A percentile compares a stretch with the other conserved stretches of the same genome.
phyloP scores from a whole-genome alignment of 2,797 vertebrate species.

The Helostoma temminkii region DNA sequence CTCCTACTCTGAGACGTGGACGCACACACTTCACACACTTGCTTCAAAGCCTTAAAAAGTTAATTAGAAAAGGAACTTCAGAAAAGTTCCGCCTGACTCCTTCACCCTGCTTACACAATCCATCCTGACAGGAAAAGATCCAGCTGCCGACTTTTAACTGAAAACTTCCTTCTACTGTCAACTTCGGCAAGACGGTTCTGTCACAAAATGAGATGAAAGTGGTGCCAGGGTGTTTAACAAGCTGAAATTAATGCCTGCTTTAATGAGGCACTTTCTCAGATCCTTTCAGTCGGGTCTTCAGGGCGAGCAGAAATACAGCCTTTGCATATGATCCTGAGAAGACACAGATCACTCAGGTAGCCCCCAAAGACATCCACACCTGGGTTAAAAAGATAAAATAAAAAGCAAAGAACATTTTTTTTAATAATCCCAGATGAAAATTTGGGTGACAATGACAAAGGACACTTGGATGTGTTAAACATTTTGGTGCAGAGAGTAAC shows the following conservation, averaged over 20 bases:
- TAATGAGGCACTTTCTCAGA: constrained; percentile 55
- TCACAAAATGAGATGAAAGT: constrained; percentile 64
- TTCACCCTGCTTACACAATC: constrained; percentile 35
- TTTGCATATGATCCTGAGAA: constrained; percentile 33
- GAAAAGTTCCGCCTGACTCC: constrained; percentile 35
- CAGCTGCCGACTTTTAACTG: constrained; percentile 41
- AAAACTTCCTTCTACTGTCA: constrained; percentile 55
- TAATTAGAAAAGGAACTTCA: constrained; percentile 55
- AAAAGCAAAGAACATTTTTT: constrained; percentile 1
- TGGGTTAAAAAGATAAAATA: constrained; percentile 18
- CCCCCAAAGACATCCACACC: constrained; percentile 1
- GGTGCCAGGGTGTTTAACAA: constrained; percentile 44
- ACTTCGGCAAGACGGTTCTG: constrained; percentile 51
- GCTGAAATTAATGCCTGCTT: constrained; percentile 55
- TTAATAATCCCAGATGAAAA: constrained; percentile 7
- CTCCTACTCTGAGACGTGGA: constrained; percentile 23
- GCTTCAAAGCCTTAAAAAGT: constrained; percentile 59
- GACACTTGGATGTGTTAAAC: neutral
- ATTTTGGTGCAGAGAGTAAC: neutral
- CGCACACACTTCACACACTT: constrained; percentile 27
- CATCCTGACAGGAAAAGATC: constrained; percentile 36
- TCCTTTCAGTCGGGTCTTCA: constrained; percentile 37
- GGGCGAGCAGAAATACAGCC: constrained; percentile 42
- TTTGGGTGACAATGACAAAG: constrained; percentile 4
- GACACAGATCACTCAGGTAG: constrained; percentile 10